Conservation (phyloP, 2,113 vertebrate genomes). For the Heterotilapia buettikoferi region DNA sequence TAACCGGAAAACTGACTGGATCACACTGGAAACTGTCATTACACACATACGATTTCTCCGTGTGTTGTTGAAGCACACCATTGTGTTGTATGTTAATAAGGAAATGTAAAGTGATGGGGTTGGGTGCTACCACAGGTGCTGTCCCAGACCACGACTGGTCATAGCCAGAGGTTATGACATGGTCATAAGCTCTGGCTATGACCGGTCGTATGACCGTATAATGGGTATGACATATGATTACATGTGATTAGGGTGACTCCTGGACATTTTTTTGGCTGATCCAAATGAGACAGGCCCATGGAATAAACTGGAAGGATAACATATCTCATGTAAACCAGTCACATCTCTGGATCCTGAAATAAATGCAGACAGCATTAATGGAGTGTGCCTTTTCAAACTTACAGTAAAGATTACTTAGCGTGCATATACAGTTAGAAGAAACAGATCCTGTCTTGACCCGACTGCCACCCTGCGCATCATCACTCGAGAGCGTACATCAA, state of each 20-base stretch:
- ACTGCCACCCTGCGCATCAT: not conserved
- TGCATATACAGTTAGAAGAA: not conserved
- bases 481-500: not conserved
- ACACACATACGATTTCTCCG: not conserved
- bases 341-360: not conserved
- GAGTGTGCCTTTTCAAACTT: not conserved
- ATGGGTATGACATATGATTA: not conserved
- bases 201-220: not conserved
- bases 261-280: not conserved
- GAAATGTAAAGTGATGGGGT: not conserved
- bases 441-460: not conserved
- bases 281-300: not conserved
- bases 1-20: not conserved
- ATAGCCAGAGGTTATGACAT: not conserved
- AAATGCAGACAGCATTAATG: not conserved
- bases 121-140: not conserved
- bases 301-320: not conserved
- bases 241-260: not conserved
- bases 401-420: accelerated
- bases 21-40: not conserved
- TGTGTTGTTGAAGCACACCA: not conserved
- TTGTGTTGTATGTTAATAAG: not conserved
- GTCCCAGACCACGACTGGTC: accelerated
- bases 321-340: not conserved
- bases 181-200: not conserved